A percentile compares a stretch with the other conserved stretches of the same genome.
Conservation (phyloP, 2,797 vertebrate species). For the Aldrovandia affinis region DNA sequence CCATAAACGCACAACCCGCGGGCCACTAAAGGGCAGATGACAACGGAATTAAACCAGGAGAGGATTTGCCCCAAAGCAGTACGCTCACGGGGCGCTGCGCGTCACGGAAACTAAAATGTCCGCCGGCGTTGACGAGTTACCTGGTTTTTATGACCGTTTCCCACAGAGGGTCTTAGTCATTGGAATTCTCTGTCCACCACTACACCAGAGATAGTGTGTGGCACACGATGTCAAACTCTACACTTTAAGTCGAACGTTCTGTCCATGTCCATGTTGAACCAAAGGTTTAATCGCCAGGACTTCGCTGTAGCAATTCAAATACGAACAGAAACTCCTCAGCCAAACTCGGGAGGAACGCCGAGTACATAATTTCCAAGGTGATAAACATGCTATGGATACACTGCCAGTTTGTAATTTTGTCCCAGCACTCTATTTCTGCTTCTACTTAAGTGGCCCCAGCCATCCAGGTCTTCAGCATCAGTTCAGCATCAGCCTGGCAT, state of each 20-base stretch:
- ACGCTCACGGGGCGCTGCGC: neutral
- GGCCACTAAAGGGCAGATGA: neutral
- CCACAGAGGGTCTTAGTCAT: neutral
- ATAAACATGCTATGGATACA: neutral
- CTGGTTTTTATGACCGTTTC: neutral
- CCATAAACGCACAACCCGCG: too few relatives aligned
- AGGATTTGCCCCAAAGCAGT: neutral
- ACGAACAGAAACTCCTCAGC: neutral
- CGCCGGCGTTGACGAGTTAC: neutral
- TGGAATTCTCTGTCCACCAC: neutral
- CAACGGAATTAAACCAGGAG: neutral
- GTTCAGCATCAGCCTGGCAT: neutral
- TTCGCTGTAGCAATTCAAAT: neutral
- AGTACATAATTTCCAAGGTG: neutral
- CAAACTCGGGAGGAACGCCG: neutral
- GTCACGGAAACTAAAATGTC: neutral
- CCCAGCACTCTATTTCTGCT: neutral
- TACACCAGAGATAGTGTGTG: neutral
- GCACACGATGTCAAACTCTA: neutral
- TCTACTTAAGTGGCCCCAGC: neutral
- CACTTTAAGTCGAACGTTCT: neutral
- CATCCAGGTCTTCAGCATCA: neutral
- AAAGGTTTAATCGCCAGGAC: neutral
- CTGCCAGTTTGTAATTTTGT: neutral
- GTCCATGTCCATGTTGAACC: neutral